These are phyloP conservation scores for Ametastegia equiseti DNA, from an alignment of 2,888 invertebrate species.

Conservation along the genomic window DNA sequence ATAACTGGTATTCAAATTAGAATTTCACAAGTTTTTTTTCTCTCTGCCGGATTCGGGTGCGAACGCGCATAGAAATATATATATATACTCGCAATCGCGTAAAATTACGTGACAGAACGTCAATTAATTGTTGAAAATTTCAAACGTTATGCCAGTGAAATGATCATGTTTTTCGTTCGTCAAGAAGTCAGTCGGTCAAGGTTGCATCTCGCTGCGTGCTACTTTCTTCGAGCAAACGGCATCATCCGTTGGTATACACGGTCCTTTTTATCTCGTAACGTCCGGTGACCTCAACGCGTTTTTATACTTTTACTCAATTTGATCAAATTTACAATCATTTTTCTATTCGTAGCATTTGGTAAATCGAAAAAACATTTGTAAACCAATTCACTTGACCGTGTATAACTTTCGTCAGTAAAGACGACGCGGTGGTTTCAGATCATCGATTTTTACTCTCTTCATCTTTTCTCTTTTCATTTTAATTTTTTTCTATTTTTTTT, in stretches of 20 bases:
- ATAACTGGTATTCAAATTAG: slow-evolving; percentile 48
- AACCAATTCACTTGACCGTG: too few species aligned
- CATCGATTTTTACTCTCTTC: too few species aligned
- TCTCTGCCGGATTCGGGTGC: slow-evolving; percentile 29
- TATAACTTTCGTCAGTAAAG: too few species aligned
- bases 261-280: slow-evolving; percentile 18
- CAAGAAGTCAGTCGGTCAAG: slow-evolving; percentile 40
- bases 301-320: not conserved
- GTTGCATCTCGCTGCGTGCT: slow-evolving; percentile 44
- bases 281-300: not conserved
- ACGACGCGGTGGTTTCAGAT: too few species aligned
- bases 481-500: too few species aligned
- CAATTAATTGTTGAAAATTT: not conserved
- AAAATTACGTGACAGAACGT: not conserved
- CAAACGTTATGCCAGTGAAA: not conserved
- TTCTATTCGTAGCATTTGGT: not conserved
- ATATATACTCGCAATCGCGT: not conserved
- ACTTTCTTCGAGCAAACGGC: slow-evolving; percentile 23
- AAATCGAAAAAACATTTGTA: not conserved
- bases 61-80: not conserved
- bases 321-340: not conserved
- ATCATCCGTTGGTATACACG: not conserved
- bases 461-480: too few species aligned
- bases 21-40: slow-evolving; percentile 47
- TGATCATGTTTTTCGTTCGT: slow-evolving; percentile 21